Conservation (phyloP, 1,140 invertebrate genomes). For the Apolygus lucorum region DNA sequence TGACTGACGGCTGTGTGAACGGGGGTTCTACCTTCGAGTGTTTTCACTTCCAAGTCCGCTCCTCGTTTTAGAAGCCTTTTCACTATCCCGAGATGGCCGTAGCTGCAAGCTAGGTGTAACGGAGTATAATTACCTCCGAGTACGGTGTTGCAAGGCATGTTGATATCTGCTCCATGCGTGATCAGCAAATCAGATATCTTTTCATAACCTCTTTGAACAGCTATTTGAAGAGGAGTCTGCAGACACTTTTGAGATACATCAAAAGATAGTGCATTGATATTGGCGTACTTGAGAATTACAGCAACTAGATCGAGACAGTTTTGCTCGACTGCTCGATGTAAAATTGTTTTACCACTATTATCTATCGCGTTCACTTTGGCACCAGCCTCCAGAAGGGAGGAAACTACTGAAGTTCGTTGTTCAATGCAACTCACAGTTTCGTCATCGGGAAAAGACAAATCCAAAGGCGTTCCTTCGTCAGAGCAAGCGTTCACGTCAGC, state of each 20-base stretch:
- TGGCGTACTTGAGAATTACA: neutral
- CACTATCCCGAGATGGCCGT: neutral
- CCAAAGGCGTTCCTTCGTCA: neutral
- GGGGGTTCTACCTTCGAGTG: neutral
- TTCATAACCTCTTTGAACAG: neutral
- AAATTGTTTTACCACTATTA: neutral
- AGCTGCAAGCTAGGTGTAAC: neutral
- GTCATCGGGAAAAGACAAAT: neutral
- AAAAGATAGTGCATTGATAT: neutral
- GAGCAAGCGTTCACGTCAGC: neutral
- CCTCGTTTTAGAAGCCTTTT: neutral
- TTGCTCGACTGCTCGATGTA: neutral
- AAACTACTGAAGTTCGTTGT: neutral
- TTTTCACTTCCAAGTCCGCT: neutral
- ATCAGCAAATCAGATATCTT: neutral
- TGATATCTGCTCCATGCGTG: neutral
- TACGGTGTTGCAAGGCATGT: neutral
- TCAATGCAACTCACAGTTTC: neutral
- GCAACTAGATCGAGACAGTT: neutral
- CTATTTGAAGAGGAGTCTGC: neutral
- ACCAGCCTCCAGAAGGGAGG: neutral
- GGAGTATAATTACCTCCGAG: neutral
- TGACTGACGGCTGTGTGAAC: neutral
- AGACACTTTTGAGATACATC: neutral
- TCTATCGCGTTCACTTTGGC: neutral